phyloP scores from a whole-genome alignment of 2,888 invertebrate genomes.

The Sphaerophoria taeniata region DNA sequence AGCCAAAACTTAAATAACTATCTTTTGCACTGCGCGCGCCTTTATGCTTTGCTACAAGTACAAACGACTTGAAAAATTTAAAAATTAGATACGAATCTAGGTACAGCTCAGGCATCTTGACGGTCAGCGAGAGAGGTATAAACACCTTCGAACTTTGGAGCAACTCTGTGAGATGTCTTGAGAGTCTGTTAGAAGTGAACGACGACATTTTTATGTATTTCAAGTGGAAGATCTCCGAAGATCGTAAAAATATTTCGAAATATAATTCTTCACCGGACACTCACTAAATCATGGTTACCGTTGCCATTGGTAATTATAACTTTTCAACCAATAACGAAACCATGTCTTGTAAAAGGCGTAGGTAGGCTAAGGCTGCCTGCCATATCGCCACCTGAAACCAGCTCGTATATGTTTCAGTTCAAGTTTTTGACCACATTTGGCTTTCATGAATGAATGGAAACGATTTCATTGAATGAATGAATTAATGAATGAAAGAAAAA shows the following conservation, averaged over 20 bases:
- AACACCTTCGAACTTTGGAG: conserved; percentile 49
- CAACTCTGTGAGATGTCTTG: too few species aligned
- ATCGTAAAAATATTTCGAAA: conserved; percentile 67
- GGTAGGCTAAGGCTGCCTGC: conserved; percentile 44
- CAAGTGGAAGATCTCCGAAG: not conserved
- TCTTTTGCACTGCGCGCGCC: conserved; percentile 36
- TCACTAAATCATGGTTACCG: conserved; percentile 57
- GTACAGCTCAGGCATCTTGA: not conserved
- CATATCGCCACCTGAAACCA: conserved; percentile 57
- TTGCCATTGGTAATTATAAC: conserved; percentile 62
- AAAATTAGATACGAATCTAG: not conserved
- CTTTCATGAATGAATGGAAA: conserved; percentile 70
- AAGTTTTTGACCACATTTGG: conserved; percentile 43
- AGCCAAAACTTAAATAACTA: conserved; percentile 44
- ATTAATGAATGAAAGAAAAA: conserved; percentile 11
- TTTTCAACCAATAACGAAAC: conserved; percentile 41
- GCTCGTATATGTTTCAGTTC: conserved; percentile 44
- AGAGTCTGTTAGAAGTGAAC: conserved; percentile 9
- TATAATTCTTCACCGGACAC: conserved; percentile 70
- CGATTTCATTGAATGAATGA: conserved; percentile 56
- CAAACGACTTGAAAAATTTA: not conserved
- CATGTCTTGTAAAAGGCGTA: conserved; percentile 52
- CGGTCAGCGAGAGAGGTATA: not conserved
- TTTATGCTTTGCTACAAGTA: conserved; percentile 14
- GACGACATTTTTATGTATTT: conserved; percentile 17